Evolutionary conservation across 2,888 invertebrate species (phyloP), one percentile per base, ranked within the genome.

Genomic region (Dynastes grantii): DNA sequence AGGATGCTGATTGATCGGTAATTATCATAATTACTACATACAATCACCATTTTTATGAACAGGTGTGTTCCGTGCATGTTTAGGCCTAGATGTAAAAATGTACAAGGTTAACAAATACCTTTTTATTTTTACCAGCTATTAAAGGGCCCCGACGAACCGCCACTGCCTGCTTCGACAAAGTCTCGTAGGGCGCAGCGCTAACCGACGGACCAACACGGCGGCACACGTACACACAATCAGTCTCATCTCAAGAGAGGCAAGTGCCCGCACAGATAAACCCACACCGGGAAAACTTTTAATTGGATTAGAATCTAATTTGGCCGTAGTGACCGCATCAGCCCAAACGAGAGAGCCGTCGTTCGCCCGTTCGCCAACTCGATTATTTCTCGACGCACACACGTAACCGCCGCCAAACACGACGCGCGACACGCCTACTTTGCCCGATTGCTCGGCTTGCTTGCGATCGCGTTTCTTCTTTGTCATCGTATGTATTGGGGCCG

Each of bases 261-360:
- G 61, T 73, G 61, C 73, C 73, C 58, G 71, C 82, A 79, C 81
- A 83, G 84, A 82, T 81, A 84, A 85, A 85, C 85, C 87, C 87
- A 84, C 81, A 79, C 73, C 73, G 84, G 86, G 85, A 85, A 88
- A 89, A 89, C 87, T 89, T 89, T 89, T 89, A 89, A 89, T 89
- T 89, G 89, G 88, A 89, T 89, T 89, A 88, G 88, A 88, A 88
- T 89, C 89, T 89, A 88, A 89, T 89, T 89, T 88, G 86, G 87
- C 86, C 88, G 85, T 86, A 88, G 87, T 88, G 88, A 88, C 88
- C 88, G 85, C 87, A 85, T 58, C 55, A 6, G 81, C 85, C 84
- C 83, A 84, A 85, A 81, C 81, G 79, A 85, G 22, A 58, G 55
- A 16, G 22, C 55, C 16, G 55, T 22, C 16, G 55, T 87, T 87